phyloP scores from a whole-genome alignment of 2,797 vertebrate species.

The Okamejei kenojei region DNA sequence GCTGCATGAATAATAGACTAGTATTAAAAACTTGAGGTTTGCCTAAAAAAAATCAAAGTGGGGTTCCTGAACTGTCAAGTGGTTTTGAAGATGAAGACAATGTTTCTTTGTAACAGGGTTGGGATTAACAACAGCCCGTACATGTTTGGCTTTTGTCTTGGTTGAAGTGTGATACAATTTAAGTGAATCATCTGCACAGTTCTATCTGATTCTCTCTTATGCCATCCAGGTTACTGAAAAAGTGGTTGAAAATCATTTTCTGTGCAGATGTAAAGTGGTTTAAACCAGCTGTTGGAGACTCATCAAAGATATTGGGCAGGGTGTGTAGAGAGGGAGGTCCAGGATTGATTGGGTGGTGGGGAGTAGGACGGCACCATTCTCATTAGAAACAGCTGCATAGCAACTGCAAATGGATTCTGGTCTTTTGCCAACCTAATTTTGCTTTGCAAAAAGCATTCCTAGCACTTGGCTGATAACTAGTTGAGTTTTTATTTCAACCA shows the following conservation, averaged over 20 bases:
- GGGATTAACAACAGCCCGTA: background rate
- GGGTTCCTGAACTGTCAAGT: background rate
- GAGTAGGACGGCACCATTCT: background rate
- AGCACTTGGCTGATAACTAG: background rate
- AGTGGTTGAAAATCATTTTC: background rate
- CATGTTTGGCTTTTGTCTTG: background rate
- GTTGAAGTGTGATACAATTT: background rate
- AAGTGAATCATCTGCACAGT: no score
- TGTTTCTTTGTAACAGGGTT: background rate
- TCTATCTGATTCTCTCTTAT: background rate
- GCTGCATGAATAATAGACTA: background rate
- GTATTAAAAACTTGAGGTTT: background rate
- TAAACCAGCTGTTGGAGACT: background rate
- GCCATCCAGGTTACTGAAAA: background rate
- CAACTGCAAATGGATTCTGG: background rate
- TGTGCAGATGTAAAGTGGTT: slow-evolving; percentile 9
- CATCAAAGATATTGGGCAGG: background rate
- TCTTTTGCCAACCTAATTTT: background rate
- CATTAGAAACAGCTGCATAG: background rate
- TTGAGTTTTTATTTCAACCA: no score
- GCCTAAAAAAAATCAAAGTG: no score
- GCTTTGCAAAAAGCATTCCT: background rate
- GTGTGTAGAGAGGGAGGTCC: background rate
- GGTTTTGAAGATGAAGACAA: background rate
- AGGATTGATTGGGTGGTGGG: background rate